Evolutionary conservation across 2,113 vertebrate genomes (phyloP), one percentile per base, ranked within the genome.

Genomic region (Psettodes erumei): DNA sequence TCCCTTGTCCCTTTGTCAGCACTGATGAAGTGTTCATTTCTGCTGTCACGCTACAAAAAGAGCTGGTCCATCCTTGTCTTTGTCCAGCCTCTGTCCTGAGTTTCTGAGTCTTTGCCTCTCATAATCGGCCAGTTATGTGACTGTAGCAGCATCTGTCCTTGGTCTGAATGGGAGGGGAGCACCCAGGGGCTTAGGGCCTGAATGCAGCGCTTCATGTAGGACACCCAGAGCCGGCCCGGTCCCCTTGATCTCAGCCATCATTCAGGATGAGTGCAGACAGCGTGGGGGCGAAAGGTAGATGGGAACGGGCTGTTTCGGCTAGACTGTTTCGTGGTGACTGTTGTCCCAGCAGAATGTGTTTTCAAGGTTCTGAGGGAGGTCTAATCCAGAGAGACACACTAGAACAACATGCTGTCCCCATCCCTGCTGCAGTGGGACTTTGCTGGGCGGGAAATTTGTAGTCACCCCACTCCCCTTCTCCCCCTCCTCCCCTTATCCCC

Each of bases 311-410:
- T 50, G 77, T 21, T 48, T 45, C 19, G 40, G 59, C 84, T 25
- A 18, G 81, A 70, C 86, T 77, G 45, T 83, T 81, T 89, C 54
- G 64, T 72, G 68, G 75, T n/a, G 79, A 81, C 84, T 85, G 86
- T 88, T 83, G 77, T 90, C 79, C 80, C 76, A 45, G 81, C 78
- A 84, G 81, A 88, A 80, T 93, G 92, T 94, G 89, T 94, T 90
- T 91, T 93, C 80, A 90, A 88, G 86, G 84, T 91, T 91, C 82
- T 83, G 84, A 90, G 87, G 71, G 82, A 67, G n/a, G 78, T 63
- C 58, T 92, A 92, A 94, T 93, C 91, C 89, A 84, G 79, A 83
- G 86, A 88, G 88, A 92, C 86, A 81, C 77, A 43, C 87, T 90
- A 91, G 66, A 93, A 92, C 87, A 93, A 94, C 91, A 93, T n/a